Evolutionary conservation across 2,888 invertebrate genomes (phyloP).

Genomic region (Rhagium mordax): DNA sequence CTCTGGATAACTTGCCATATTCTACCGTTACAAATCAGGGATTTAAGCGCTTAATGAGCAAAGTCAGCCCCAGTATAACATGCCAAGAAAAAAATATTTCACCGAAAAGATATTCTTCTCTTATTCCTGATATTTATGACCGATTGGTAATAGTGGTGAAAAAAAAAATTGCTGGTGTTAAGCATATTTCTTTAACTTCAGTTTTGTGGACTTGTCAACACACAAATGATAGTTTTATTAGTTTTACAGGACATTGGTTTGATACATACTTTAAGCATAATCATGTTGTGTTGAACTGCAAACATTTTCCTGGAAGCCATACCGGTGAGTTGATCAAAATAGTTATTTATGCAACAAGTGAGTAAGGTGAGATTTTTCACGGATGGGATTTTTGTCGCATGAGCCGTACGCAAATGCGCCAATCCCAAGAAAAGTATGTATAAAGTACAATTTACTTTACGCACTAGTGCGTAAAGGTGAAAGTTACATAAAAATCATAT

Average conservation of each 20-base stretch:
- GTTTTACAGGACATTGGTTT: not conserved
- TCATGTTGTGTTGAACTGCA: not conserved
- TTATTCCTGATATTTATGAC: not conserved
- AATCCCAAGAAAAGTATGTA: too few species aligned
- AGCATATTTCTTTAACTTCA: not conserved
- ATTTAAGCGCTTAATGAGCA: not conserved
- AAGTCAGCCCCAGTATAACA: not conserved
- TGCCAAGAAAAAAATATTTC: not conserved
- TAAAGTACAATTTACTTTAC: too few species aligned
- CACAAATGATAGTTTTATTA: not conserved
- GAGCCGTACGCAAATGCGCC: too few species aligned
- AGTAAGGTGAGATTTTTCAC: too few species aligned
- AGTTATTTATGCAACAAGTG: too few species aligned
- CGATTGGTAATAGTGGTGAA: not conserved
- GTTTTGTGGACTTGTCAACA: not conserved
- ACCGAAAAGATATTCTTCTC: too few species aligned
- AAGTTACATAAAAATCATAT: too few species aligned
- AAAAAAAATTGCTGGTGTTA: not conserved
- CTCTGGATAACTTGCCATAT: not conserved
- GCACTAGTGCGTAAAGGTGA: too few species aligned
- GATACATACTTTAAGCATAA: not conserved
- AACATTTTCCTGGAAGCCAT: not conserved
- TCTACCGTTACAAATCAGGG: not conserved
- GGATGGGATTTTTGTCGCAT: too few species aligned
- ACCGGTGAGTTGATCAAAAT: too few species aligned